Base-by-base conservation (phyloP, 1,140 invertebrate genomes). In the Pseudomyrmex dendroicus region DNA sequence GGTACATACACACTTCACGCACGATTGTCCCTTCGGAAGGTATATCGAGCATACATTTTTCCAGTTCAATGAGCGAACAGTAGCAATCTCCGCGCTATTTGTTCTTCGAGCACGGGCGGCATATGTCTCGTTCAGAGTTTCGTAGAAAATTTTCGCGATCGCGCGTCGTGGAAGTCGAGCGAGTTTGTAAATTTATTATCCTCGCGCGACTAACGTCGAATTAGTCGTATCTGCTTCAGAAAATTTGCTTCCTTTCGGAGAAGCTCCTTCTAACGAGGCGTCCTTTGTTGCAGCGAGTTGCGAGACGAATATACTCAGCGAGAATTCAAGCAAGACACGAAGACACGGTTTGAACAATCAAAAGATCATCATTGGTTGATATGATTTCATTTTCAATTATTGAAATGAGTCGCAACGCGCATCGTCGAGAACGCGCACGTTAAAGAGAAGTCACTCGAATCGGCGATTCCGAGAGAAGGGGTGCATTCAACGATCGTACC, bases 1-100 rank as follows among this genome's bases (percentile, higher is more conserved):
- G 61, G 9, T 46, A n/a, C 54, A n/a, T n/a, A 57, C 17, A 59
- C 10, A 52, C 35, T 80, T 80, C 54, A 80, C 76, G 66, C 76
- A 72, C 46, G 56, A 80, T 72, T 17, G 22, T 80, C n/a, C 44
- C 54, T 12, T 70, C 12, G 54, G 56, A 72, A 61, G 5, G 44
- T 48, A 80, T 80, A 70, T 80, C 54, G 66, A 80, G 76, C 76
- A 80, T 80, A 59, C 54, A 70, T 80, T 72, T 78, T 68, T 78
- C 73, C 63, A n/a, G 52, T 57, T 78, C 76, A 70, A 17, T 20
- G 76, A 12, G 76, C 54, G 48, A 52, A 46, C 20, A 7, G 44
- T 17, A 25, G 64, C 66, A 35, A 59, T 70, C 46, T 72, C 35
- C 76, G 76, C 76, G 66, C 66, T 54, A 72, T 80, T 80, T 67